Evolutionary conservation across 2,797 vertebrate genomes (phyloP), one percentile per base, ranked within the genome.

Genomic region (Lacerta agilis): DNA sequence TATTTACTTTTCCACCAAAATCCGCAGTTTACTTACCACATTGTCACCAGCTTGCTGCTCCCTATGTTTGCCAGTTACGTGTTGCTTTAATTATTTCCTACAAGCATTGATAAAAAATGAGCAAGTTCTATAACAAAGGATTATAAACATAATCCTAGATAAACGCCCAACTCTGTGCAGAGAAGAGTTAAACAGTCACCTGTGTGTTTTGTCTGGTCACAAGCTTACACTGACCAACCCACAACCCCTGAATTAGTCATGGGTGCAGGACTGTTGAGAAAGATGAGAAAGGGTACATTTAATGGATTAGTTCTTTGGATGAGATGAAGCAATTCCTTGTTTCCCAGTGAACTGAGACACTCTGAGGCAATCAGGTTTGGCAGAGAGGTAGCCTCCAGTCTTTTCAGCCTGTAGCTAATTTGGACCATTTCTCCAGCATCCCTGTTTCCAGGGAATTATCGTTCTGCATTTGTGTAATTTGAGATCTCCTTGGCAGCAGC

Each of bases 11-110:
- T 90, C 67, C 79, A 81, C 64, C 86, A 75, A 92, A 89, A 61
- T 72, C 49, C 82, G 85, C 90, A 88, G 90, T 87, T 61, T 82
- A 10, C 69, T 93, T 90, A 86, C 33, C 13, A 55, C 80, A 71
- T 90, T 0, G 0, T 76, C 66, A 76, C 92, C 88, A 55, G 73
- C 67, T 89, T 84, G 69, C 67, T 92, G 87, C 85, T 90, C 86
- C 87, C 2, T 89, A 92, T 92, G 77, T 91, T 91, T 94, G 79
- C 79, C 86, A 49, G 84, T 90, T 90, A 94, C 67, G 83, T 85
- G 66, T 83, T 72, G 78, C 66, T 76, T 88, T 92, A 90, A 82
- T 94, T 91, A 86, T 92, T 92, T 75, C 78, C 33, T 83, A 49
- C 84, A 89, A 89, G 87, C 49, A 83, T 67, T 85, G 64, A 72